These are phyloP conservation scores for Hycleus phaleratus DNA, from an alignment of 1,140 invertebrate species.

Conservation along the genomic window DNA sequence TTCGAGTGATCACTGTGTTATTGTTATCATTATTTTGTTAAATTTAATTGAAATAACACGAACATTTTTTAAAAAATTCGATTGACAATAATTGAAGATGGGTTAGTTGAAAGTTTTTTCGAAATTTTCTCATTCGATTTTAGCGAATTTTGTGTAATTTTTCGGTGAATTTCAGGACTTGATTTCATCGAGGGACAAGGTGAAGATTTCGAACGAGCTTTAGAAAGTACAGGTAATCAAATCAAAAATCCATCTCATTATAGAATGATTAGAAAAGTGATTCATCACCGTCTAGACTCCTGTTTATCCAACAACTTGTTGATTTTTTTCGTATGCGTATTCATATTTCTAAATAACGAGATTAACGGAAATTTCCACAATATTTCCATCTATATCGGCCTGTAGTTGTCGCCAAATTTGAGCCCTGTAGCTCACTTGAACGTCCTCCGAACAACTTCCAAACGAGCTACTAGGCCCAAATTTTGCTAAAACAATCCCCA, in stretches of 20 bases:
- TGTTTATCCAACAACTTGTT: no score
- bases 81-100: background rate
- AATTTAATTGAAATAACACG: background rate
- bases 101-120: slow-evolving; percentile 10
- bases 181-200: slow-evolving; percentile 61
- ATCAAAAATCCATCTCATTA: background rate
- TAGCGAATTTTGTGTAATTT: slow-evolving; percentile 15
- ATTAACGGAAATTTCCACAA: background rate
- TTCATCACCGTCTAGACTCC: no score
- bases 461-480: no score
- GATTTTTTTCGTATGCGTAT: no score
- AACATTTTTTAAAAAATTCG: background rate
- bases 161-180: slow-evolving; percentile 45
- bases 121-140: slow-evolving; percentile 1
- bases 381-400: no score
- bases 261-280: no score
- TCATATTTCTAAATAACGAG: no score
- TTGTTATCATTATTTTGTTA: background rate
- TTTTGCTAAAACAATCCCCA: no score
- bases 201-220: slow-evolving; percentile 62
- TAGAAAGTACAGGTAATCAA: slow-evolving; percentile 56
- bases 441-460: no score
- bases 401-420: no score
- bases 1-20: slow-evolving; percentile 11
- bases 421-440: no score